Percentiles rank a stretch among this genome's conserved stretches.
These are phyloP conservation scores for Pecten maximus DNA, from an alignment of 2,888 invertebrate species.

Conservation along the genomic window DNA sequence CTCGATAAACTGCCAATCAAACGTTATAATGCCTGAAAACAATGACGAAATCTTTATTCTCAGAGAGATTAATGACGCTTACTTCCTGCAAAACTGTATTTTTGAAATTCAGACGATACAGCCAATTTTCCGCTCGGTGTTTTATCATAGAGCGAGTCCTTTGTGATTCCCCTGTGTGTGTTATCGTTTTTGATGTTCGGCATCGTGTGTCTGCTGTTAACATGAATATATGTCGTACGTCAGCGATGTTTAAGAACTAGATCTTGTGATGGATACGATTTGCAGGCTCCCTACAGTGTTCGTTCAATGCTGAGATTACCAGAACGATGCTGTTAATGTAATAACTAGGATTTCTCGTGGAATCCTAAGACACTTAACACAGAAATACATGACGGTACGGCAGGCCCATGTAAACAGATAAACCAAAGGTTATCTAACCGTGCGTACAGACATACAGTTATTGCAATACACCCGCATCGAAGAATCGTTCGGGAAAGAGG, in stretches of 20 bases:
- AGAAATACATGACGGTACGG: background rate
- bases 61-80: background rate
- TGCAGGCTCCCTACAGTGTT: background rate
- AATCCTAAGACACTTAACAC: background rate
- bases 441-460: background rate
- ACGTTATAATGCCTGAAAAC: background rate
- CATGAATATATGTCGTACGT: slow-evolving; percentile 8
- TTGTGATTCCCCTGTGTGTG: background rate
- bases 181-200: slow-evolving; percentile 13
- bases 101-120: background rate
- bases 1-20: background rate
- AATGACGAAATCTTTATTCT: background rate
- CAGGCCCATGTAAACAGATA: slow-evolving; percentile 5
- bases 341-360: background rate
- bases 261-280: slow-evolving; percentile 5
- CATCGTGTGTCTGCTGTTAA: background rate
- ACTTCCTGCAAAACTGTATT: background rate
- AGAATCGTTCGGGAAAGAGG: background rate
- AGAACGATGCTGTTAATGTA: background rate
- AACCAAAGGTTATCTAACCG: background rate
- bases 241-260: background rate
- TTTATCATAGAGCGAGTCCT: background rate
- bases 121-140: background rate
- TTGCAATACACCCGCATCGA: background rate
- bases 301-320: slow-evolving; percentile 13